Evolutionary conservation across 2,888 invertebrate genomes (phyloP), one percentile per base, ranked within the genome.

Genomic region (Yponomeuta cagnagella): DNA sequence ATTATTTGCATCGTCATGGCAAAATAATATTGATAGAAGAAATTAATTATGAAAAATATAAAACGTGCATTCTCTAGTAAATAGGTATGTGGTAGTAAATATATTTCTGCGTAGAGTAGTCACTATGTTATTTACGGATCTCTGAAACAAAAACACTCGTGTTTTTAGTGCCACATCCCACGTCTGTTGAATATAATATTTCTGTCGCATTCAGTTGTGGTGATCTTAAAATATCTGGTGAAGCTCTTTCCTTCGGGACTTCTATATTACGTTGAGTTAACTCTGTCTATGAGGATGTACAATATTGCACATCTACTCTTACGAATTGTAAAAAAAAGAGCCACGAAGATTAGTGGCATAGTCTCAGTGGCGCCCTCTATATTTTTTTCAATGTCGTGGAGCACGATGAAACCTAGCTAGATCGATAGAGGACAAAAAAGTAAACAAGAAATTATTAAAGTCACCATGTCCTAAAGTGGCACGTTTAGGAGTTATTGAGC

Each of bases 141-240:
- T 68, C 68, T 48, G 48, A 68, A 68, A 52, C 48, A 68, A 68
- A 48, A 68, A 68, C 68, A 68, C 68, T 30, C 68, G 48, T 68
- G 68, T 70, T 63, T 63, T 70, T 63, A 63, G 70, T 63, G 37
- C 63, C 63, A 63, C 70, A 23, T 6, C 70, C 70, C 63, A 70
- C 70, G 70, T n/a, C 63, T 70, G 63, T 33, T 31, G 63, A 70
- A 15, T 43, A 69, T 69, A 63, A 58, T 63, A 63, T 70, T 70
- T 63, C 63, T 37, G 63, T 70, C 63, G 23, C 70, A 63, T 23
- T 37, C 63, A 15, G 52, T 58, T 58, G 52, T 15, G 10, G 43
- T 63, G 63, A 1, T 63, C 37, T 43, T 63, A 43, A 63, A 70
- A 70, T 70, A 70, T 63, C 63, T 31, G 6, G 12, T 37, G 67